These are phyloP conservation scores for Podabrus alpinus DNA, from an alignment of 2,888 invertebrate genomes.

Conservation along the genomic window DNA sequence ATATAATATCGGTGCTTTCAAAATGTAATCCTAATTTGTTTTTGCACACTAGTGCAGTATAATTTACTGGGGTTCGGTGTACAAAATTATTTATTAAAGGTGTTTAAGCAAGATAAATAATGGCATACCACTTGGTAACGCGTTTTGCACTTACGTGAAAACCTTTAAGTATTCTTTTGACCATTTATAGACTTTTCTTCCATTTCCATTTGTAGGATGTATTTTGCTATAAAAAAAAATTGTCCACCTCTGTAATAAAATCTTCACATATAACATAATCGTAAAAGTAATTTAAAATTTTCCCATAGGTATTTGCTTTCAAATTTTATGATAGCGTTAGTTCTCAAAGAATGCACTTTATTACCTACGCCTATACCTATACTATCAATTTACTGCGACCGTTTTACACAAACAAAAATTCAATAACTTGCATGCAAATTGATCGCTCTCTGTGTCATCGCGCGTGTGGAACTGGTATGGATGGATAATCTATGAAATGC, in stretches of 20 bases:
- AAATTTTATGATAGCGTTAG: neutral
- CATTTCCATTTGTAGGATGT: too few species aligned
- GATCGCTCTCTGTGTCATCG: neutral
- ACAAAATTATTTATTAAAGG: neutral
- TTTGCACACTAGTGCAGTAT: neutral
- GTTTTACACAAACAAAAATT: neutral
- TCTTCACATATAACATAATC: neutral
- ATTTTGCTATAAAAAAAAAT: too few species aligned
- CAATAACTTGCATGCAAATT: neutral
- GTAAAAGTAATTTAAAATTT: neutral
- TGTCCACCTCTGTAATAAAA: neutral
- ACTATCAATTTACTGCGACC: neutral
- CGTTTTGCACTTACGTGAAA: neutral
- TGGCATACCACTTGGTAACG: neutral
- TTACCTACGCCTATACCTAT: neutral
- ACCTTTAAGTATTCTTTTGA: neutral
- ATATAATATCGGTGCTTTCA: neutral
- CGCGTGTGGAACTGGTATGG: neutral
- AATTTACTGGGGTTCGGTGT: neutral
- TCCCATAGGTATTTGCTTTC: neutral
- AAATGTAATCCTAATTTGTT: neutral
- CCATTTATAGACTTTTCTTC: neutral
- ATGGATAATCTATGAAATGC: conserved; percentile 14
- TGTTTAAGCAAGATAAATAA: neutral
- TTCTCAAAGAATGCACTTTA: neutral